Conservation (phyloP, 2,113 vertebrate species). For the Malurus melanocephalus region DNA sequence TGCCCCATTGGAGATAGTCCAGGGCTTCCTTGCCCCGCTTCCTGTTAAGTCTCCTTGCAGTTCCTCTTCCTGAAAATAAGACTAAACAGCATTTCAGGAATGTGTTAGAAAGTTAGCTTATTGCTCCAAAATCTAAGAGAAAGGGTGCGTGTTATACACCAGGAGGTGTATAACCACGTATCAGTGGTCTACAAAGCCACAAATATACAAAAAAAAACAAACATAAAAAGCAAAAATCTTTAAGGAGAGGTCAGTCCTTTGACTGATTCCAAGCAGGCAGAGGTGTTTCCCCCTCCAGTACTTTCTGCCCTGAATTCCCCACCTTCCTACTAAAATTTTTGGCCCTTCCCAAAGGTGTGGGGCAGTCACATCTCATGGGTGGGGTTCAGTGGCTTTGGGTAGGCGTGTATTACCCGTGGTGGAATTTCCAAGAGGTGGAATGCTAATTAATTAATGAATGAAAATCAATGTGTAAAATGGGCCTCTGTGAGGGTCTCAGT, state of each 20-base stretch:
- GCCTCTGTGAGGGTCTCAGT: background rate
- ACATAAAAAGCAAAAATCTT: background rate
- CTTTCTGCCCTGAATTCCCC: background rate
- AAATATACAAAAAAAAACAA: background rate
- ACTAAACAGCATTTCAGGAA: background rate
- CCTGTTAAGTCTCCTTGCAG: background rate
- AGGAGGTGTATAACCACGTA: rapidly evolving
- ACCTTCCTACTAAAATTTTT: background rate
- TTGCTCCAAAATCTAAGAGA: background rate
- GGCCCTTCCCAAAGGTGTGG: background rate
- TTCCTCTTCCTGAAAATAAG: background rate
- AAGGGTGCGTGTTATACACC: background rate
- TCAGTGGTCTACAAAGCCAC: background rate
- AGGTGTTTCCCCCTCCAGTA: background rate
- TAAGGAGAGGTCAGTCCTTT: background rate
- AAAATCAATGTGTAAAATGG: background rate
- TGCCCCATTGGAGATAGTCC: background rate
- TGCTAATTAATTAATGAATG: too few relatives aligned
- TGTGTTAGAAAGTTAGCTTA: background rate
- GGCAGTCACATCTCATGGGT: background rate
- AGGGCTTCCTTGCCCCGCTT: background rate
- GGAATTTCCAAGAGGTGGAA: too few relatives aligned
- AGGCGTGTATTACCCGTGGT: too few relatives aligned
- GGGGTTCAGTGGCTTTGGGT: background rate
- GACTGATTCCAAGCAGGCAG: background rate